phyloP scores from a whole-genome alignment of 2,888 invertebrate genomes.

The Omphaloscelis lunosa region DNA sequence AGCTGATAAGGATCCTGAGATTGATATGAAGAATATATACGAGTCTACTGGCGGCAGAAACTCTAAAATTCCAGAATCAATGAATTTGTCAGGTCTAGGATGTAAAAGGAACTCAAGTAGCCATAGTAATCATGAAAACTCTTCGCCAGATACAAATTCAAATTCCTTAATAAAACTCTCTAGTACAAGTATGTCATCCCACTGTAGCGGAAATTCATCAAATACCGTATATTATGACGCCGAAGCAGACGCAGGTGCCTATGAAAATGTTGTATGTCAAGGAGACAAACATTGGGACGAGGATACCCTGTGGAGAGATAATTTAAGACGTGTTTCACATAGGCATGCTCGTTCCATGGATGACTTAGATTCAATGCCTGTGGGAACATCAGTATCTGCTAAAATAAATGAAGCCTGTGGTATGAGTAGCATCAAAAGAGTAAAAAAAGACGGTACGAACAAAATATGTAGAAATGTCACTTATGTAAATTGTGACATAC shows the following conservation, averaged over 20 bases:
- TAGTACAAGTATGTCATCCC: slow-evolving; percentile 88
- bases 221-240: slow-evolving; percentile 89
- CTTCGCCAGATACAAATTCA: slow-evolving; percentile 76
- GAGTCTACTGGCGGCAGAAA: slow-evolving; percentile 92
- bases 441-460: slow-evolving; percentile 79
- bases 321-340: slow-evolving; percentile 94
- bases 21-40: slow-evolving; percentile 93
- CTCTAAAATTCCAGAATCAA: slow-evolving; percentile 90
- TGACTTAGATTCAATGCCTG: slow-evolving; percentile 92
- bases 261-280: slow-evolving; percentile 88
- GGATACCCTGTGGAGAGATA: slow-evolving; percentile 95
- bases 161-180: slow-evolving; percentile 81
- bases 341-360: slow-evolving; percentile 96
- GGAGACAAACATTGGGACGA: slow-evolving; percentile 96
- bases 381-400: slow-evolving; percentile 71
- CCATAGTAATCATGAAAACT: slow-evolving; percentile 76
- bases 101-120: slow-evolving; percentile 84
- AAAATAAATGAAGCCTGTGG: slow-evolving; percentile 78
- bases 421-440: slow-evolving; percentile 86
- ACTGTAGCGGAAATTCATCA: slow-evolving; percentile 87
- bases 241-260: slow-evolving; percentile 84
- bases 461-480: slow-evolving; percentile 93
- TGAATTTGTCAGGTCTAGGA: slow-evolving; percentile 87
- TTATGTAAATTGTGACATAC: slow-evolving; percentile 94
- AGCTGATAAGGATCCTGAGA: slow-evolving; percentile 92